These are phyloP conservation scores for Biston betularia DNA, from an alignment of 2,888 invertebrate genomes.

Conservation along the genomic window DNA sequence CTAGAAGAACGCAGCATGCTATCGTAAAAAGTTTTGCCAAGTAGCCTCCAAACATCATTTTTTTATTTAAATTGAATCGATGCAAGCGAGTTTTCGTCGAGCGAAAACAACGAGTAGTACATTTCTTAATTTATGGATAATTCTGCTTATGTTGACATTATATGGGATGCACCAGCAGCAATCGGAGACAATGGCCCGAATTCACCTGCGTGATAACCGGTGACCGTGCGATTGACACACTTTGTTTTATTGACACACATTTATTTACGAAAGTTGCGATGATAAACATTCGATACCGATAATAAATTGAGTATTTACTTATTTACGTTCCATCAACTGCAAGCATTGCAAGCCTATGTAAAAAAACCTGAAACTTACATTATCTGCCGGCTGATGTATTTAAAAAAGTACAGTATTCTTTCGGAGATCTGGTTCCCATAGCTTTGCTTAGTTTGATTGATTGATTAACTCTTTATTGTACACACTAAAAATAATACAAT, in stretches of 20 bases:
- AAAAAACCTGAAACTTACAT: too few species aligned
- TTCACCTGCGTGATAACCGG: conserved; percentile 45
- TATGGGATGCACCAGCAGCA: conserved; percentile 56
- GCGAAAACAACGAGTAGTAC: conserved; percentile 24
- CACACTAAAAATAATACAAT: too few species aligned
- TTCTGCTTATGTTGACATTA: conserved; percentile 49
- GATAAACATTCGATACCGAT: background rate
- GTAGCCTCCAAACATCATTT: background rate
- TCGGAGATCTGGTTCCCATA: too few species aligned
- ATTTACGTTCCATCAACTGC: too few species aligned
- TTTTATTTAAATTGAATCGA: background rate
- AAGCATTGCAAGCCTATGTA: too few species aligned
- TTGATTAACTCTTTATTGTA: too few species aligned
- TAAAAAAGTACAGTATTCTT: too few species aligned
- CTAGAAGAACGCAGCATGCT: too few species aligned
- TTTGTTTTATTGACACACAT: conserved; percentile 28
- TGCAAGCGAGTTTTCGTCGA: background rate
- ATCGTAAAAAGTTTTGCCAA: background rate
- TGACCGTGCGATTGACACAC: conserved; percentile 53
- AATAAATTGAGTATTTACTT: too few species aligned
- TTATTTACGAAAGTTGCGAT: conserved; percentile 11
- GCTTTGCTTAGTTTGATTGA: too few species aligned
- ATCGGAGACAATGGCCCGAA: conserved; percentile 48
- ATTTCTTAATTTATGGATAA: conserved; percentile 52
- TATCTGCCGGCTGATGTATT: too few species aligned